These are phyloP conservation scores for Acipenser oxyrinchus DNA, from an alignment of 2,797 vertebrate genomes.

Conservation along the genomic window DNA sequence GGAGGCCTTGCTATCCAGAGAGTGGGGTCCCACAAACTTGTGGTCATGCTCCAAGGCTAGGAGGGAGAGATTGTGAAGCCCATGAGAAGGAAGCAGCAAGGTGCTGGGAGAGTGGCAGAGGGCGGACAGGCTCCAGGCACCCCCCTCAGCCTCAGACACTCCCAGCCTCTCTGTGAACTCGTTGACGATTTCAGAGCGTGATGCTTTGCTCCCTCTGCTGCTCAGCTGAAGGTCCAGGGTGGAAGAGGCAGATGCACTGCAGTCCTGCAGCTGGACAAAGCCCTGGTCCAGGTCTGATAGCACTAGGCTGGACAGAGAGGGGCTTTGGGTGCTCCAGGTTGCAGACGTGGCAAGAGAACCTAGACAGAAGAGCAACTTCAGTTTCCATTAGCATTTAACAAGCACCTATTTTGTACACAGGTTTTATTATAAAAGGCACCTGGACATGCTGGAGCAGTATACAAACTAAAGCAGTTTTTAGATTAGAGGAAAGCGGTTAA, in stretches of 20 bases:
- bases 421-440: too few relatives aligned
- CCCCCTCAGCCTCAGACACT: not conserved
- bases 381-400: not conserved
- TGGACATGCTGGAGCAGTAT: too few relatives aligned
- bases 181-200: conserved; percentile 23
- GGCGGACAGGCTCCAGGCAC: conserved; percentile 18
- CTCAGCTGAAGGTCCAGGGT: conserved; percentile 38
- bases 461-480: too few relatives aligned
- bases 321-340: conserved; percentile 36
- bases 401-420: too few relatives aligned
- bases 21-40: conserved; percentile 15
- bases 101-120: conserved; percentile 19
- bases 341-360: conserved; percentile 29
- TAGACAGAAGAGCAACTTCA: not conserved
- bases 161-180: conserved; percentile 30
- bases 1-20: conserved; percentile 49
- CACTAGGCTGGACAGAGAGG: conserved; percentile 44
- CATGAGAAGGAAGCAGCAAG: conserved; percentile 32
- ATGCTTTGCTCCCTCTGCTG: conserved; percentile 17
- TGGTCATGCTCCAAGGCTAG: conserved; percentile 21
- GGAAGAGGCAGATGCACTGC: conserved; percentile 30
- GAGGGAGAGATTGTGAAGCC: conserved; percentile 16
- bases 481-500: too few relatives aligned
- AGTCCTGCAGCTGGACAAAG: conserved; percentile 18
- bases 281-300: conserved; percentile 38